Evolutionary conservation across 2,113 vertebrate genomes (phyloP).

Genomic region (Halcyon senegalensis): DNA sequence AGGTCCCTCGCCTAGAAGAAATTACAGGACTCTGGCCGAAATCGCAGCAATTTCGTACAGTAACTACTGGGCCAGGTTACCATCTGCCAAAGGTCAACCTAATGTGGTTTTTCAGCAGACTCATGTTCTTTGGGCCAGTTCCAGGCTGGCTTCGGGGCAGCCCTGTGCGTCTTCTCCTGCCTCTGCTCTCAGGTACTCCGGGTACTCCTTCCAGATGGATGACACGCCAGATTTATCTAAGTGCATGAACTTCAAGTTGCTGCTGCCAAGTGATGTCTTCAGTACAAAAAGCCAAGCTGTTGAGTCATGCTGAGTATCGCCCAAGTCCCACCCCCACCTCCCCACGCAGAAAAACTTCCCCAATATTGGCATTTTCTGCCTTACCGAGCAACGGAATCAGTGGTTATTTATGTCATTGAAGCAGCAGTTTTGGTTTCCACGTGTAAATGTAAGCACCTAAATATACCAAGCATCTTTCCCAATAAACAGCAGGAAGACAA

Average conservation of each 20-base stretch:
- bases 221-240: not conserved
- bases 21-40: not conserved
- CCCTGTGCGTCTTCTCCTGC: not conserved
- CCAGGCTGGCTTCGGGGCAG: not conserved
- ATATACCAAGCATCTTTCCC: not conserved
- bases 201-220: not conserved
- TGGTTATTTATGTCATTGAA: not conserved
- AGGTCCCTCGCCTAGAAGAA: fast-evolving
- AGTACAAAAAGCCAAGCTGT: not conserved
- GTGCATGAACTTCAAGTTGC: not conserved
- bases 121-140: fast-evolving
- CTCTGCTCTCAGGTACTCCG: not conserved
- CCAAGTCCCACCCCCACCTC: not conserved
- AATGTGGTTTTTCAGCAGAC: not conserved
- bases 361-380: not conserved
- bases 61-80: not conserved
- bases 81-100: not conserved
- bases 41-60: not conserved
- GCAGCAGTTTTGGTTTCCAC: not conserved
- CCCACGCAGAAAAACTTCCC: not conserved
- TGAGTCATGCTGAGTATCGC: not conserved
- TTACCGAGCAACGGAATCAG: not conserved
- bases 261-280: not conserved
- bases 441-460: not conserved
- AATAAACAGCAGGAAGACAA: not conserved